Percentiles rank a stretch among this genome's conserved stretches.
phyloP scores from a whole-genome alignment of 92 coral and sea anemone species.

The Phenganax subtilis region DNA sequence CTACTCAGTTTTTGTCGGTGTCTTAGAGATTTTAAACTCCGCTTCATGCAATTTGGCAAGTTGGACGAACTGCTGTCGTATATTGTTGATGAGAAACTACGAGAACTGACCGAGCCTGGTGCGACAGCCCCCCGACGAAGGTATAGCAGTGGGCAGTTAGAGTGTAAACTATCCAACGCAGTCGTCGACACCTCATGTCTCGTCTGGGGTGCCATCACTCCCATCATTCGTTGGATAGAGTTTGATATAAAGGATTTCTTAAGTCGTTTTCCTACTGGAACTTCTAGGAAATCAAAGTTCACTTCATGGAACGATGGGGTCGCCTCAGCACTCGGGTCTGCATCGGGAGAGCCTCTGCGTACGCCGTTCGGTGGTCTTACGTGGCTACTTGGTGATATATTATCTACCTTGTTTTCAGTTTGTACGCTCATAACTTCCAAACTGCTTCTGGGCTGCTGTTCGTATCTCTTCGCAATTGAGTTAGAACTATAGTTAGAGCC shows the following conservation, averaged over 20 bases:
- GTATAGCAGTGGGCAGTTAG: slow-evolving; percentile 63
- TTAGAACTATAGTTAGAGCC: slow-evolving; percentile 6
- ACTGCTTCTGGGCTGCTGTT: slow-evolving; percentile 53
- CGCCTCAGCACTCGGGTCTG: neutral
- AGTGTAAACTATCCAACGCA: slow-evolving; percentile 44
- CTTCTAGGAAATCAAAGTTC: slow-evolving; percentile 18
- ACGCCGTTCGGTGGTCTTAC: slow-evolving; percentile 18
- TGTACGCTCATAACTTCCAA: slow-evolving; percentile 43
- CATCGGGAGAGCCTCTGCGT: neutral
- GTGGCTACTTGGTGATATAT: neutral
- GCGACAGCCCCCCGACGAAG: slow-evolving; percentile 91
- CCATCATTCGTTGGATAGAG: slow-evolving; percentile 58
- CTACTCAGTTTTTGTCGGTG: neutral
- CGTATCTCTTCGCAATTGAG: slow-evolving; percentile 33
- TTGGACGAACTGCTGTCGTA: slow-evolving; percentile 40
- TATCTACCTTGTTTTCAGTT: neutral
- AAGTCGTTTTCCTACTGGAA: slow-evolving; percentile 30
- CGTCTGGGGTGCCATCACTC: slow-evolving; percentile 46
- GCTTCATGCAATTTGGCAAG: slow-evolving; percentile 25
- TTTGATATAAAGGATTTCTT: slow-evolving; percentile 49
- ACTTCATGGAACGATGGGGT: slow-evolving; percentile 40
- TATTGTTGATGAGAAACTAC: slow-evolving; percentile 36
- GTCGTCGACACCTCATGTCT: slow-evolving; percentile 1
- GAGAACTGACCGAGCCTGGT: slow-evolving; percentile 78
- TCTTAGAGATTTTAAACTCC: neutral